Evolutionary conservation across 2,797 vertebrate species (phyloP).

Genomic region (Ataeniobius toweri): DNA sequence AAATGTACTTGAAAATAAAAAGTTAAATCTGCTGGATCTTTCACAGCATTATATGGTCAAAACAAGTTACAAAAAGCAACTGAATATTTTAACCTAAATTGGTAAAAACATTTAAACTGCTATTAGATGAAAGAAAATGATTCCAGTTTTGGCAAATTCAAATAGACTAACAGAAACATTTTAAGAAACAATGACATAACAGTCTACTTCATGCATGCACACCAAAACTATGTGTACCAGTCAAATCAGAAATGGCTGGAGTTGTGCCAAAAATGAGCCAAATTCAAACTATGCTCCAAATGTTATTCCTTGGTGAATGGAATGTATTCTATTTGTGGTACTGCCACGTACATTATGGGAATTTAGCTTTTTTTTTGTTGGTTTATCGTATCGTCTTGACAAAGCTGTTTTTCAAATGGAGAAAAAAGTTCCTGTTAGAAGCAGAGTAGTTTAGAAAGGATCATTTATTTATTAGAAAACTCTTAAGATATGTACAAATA

Average conservation of each 20-base stretch:
- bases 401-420: not conserved
- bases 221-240: not conserved
- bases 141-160: not conserved
- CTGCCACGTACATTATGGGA: not conserved
- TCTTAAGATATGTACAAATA: not conserved
- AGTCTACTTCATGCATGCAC: not conserved
- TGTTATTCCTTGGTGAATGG: not conserved
- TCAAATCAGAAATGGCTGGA: not conserved
- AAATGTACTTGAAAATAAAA: not conserved
- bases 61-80: not conserved
- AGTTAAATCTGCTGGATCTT: not conserved
- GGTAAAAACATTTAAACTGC: not conserved
- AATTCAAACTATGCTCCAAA: not conserved
- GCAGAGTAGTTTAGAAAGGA: not conserved
- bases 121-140: not conserved
- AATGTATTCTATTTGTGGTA: not conserved
- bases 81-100: not conserved
- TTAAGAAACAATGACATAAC: not conserved
- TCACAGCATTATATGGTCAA: not conserved
- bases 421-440: not conserved
- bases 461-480: not conserved
- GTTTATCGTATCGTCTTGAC: too few relatives aligned
- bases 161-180: not conserved
- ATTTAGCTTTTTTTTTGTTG: too few relatives aligned
- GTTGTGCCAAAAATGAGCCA: not conserved